phyloP scores from a whole-genome alignment of 92 coral and sea anemone species.

The Diadumene lineata region DNA sequence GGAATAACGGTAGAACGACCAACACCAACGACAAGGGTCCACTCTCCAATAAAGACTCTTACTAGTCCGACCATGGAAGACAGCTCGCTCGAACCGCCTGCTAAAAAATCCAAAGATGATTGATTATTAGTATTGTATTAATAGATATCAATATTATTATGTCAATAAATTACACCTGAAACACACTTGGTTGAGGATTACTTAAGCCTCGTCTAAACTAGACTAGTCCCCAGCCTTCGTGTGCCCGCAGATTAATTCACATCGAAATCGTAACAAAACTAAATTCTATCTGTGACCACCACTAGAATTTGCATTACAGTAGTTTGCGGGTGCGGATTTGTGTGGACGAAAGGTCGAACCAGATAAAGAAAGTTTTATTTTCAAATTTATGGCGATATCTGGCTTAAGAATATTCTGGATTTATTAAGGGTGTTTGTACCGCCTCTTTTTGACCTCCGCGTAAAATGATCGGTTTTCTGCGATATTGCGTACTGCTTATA shows the following conservation, averaged over 20 bases:
- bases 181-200: too few species aligned
- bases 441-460: too few species aligned
- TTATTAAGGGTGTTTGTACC: too few species aligned
- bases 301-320: neutral
- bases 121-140: neutral
- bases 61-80: neutral
- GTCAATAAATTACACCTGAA: too few species aligned
- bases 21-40: neutral
- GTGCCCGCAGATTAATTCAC: neutral
- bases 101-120: constrained; percentile 16
- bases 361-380: too few species aligned
- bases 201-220: neutral
- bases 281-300: neutral
- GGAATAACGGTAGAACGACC: constrained; percentile 79
- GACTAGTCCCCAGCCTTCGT: neutral
- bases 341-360: too few species aligned
- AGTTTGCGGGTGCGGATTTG: too few species aligned
- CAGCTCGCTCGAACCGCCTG: constrained; percentile 10
- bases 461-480: too few species aligned
- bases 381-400: too few species aligned
- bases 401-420: too few species aligned
- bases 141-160: too few species aligned
- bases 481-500: too few species aligned
- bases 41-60: neutral
- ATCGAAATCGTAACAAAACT: neutral